These are phyloP conservation scores for Adrianichthys oophorus DNA, from an alignment of 2,797 vertebrate genomes.

Conservation along the genomic window DNA sequence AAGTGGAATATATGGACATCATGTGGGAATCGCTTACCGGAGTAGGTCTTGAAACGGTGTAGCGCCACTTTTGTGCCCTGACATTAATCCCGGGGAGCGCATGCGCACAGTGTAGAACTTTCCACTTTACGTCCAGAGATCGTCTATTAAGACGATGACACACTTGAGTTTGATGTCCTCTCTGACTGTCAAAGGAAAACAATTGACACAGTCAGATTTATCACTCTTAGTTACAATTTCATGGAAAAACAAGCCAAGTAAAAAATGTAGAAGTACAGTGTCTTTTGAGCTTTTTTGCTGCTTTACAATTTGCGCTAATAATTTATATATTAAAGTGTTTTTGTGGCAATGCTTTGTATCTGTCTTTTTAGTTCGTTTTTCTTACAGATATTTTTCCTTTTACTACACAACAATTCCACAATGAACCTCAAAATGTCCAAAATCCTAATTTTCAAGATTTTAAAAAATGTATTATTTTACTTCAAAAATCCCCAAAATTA, in stretches of 20 bases:
- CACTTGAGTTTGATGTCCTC: constrained; percentile 4
- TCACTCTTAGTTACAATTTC: background rate
- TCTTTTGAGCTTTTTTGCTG: too few relatives aligned
- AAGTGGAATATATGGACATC: constrained; percentile 53
- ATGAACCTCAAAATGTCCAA: too few relatives aligned
- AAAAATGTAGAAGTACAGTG: too few relatives aligned
- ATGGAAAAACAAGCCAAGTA: background rate
- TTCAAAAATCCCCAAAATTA: too few relatives aligned
- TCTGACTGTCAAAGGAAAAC: background rate
- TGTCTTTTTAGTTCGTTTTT: too few relatives aligned
- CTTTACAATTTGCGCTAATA: too few relatives aligned
- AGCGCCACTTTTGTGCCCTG: constrained; percentile 88
- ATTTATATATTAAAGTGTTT: too few relatives aligned
- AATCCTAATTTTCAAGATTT: too few relatives aligned
- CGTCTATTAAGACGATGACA: constrained; percentile 2
- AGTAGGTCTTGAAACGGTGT: constrained; percentile 76
- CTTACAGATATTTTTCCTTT: too few relatives aligned
- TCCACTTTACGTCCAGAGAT: constrained; percentile 65
- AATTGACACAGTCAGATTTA: background rate
- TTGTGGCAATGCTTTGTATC: too few relatives aligned
- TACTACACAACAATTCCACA: too few relatives aligned
- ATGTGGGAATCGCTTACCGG: constrained; percentile 77
- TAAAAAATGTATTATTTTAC: too few relatives aligned
- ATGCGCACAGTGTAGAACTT: constrained; percentile 76
- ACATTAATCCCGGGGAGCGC: constrained; percentile 82